phyloP scores from a whole-genome alignment of 2,888 invertebrate species.

The Microctonus hyperodae region DNA sequence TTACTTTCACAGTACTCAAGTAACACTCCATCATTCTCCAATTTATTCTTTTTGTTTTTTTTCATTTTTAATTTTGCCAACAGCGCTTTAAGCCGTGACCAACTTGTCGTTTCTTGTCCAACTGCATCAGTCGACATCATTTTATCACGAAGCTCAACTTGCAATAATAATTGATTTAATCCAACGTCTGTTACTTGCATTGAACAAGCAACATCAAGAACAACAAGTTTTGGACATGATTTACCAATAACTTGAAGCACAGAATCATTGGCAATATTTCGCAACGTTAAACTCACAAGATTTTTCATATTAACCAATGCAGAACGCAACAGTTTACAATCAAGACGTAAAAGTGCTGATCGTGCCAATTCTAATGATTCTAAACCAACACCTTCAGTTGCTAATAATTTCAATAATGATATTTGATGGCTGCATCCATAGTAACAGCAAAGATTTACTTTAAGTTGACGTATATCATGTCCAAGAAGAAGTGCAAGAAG shows the following conservation, averaged over 20 bases:
- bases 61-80: constrained; percentile 48
- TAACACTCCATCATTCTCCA: constrained; percentile 47
- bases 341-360: constrained; percentile 59
- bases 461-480: constrained; percentile 58
- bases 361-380: constrained; percentile 60
- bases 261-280: constrained; percentile 62
- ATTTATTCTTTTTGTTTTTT: constrained; percentile 46
- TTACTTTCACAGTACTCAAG: constrained; percentile 60
- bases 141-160: constrained; percentile 60
- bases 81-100: constrained; percentile 54
- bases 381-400: constrained; percentile 59
- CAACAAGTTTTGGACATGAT: constrained; percentile 58
- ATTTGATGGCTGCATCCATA: constrained; percentile 64
- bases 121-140: constrained; percentile 27
- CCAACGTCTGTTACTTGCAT: constrained; percentile 62
- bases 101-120: constrained; percentile 49
- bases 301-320: constrained; percentile 59
- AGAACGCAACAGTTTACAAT: constrained; percentile 58
- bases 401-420: constrained; percentile 59
- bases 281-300: constrained; percentile 57
- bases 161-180: constrained; percentile 58
- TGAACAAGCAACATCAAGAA: constrained; percentile 62
- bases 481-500: constrained; percentile 60
- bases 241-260: constrained; percentile 61
- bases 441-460: constrained; percentile 63